Conservation (phyloP, 2,797 vertebrate genomes). For the Periparus ater region DNA sequence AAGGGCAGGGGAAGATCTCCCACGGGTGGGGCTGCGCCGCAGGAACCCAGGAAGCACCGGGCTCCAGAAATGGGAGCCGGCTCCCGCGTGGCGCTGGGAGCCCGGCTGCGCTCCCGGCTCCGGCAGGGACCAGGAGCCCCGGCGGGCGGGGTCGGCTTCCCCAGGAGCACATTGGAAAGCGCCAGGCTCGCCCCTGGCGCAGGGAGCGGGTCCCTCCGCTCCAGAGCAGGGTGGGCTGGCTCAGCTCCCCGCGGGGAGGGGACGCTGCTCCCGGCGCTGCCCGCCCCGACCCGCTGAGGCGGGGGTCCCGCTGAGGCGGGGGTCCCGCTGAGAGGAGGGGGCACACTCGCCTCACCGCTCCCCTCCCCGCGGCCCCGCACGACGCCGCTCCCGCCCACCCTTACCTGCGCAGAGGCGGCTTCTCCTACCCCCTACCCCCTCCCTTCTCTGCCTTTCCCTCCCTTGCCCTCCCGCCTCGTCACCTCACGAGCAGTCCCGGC, state of each 20-base stretch:
- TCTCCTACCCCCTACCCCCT: not conserved
- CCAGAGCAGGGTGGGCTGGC: not conserved
- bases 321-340: not conserved
- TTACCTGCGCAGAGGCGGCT: not conserved
- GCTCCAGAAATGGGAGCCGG: not conserved
- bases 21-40: not conserved
- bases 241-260: not conserved
- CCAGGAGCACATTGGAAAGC: fast-evolving
- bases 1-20: not conserved
- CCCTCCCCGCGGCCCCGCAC: not conserved
- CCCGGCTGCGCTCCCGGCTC: not conserved
- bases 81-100: fast-evolving
- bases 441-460: not conserved
- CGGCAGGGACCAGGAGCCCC: fast-evolving
- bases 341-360: not conserved
- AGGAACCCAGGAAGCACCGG: fast-evolving
- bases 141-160: not conserved
- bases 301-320: not conserved
- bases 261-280: not conserved
- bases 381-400: not conserved
- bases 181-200: fast-evolving
- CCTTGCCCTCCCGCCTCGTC: not conserved
- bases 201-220: not conserved
- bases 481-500: not conserved
- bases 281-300: not conserved